Conservation (phyloP, 2,797 vertebrate species). For the Clarias pachynema region DNA sequence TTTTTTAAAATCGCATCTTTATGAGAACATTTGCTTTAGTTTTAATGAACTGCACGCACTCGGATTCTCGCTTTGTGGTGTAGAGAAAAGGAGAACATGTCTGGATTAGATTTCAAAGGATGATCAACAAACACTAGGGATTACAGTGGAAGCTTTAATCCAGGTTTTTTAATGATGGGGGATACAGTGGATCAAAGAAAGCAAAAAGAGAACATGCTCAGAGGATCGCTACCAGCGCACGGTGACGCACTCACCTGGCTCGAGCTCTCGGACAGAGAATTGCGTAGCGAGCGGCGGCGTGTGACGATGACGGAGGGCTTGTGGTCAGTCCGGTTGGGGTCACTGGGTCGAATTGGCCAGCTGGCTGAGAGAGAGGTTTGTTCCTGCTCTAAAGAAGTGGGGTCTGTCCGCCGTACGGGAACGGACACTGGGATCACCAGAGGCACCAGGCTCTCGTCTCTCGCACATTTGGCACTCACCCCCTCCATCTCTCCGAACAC, state of each 20-base stretch:
- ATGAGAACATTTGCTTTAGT: background rate
- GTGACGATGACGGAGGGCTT: slow-evolving; percentile 94
- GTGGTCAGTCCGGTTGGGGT: slow-evolving; percentile 76
- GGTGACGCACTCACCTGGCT: slow-evolving; percentile 78
- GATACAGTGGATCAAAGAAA: slow-evolving; percentile 11
- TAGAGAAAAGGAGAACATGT: background rate
- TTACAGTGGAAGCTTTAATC: slow-evolving; percentile 44
- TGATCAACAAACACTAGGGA: slow-evolving; percentile 22
- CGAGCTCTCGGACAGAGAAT: slow-evolving; percentile 77
- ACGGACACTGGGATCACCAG: slow-evolving; percentile 97
- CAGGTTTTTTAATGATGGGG: slow-evolving; percentile 16
- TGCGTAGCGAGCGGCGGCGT: slow-evolving; percentile 85
- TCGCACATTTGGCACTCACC: slow-evolving; percentile 75
- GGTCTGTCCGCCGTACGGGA: slow-evolving; percentile 83
- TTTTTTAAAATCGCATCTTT: too few relatives aligned
- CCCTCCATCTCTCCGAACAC: slow-evolving; percentile 63
- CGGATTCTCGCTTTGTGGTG: background rate
- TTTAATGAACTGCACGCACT: background rate
- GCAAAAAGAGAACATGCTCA: background rate
- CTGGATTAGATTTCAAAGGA: slow-evolving; percentile 40
- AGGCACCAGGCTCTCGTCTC: slow-evolving; percentile 87
- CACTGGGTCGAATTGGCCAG: slow-evolving; percentile 71
- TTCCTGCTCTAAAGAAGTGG: slow-evolving; percentile 73
- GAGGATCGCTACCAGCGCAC: background rate
- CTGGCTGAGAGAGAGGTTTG: slow-evolving; percentile 69